Evolutionary conservation across 2,797 vertebrate genomes (phyloP).

Genomic region (Oryzias sinensis): DNA sequence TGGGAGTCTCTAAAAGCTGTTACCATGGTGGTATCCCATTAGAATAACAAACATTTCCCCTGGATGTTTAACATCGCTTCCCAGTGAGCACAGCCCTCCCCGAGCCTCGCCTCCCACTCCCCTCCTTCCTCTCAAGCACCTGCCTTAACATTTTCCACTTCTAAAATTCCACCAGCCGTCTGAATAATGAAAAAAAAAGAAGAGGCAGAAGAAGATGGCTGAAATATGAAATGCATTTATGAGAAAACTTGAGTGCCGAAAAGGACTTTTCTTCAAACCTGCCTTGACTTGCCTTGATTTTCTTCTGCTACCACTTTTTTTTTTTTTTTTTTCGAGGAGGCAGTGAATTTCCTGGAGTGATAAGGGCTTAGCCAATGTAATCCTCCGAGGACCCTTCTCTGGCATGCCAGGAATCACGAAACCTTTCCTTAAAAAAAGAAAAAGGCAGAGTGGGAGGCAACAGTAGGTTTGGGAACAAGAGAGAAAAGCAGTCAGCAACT

Average conservation of each 20-base stretch:
- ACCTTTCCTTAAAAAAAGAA: constrained; percentile 63
- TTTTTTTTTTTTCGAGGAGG: constrained; percentile 73
- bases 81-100: constrained; percentile 69
- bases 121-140: constrained; percentile 67
- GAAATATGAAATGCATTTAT: constrained; percentile 74
- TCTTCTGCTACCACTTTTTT: constrained; percentile 72
- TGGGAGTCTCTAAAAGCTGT: constrained; percentile 76
- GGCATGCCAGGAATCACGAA: constrained; percentile 77
- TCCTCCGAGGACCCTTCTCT: constrained; percentile 78
- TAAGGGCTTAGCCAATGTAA: constrained; percentile 84
- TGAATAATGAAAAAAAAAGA: constrained; percentile 44
- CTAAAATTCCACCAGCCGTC: constrained; percentile 70
- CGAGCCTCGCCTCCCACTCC: constrained; percentile 37
- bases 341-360: constrained; percentile 83
- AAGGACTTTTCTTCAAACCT: constrained; percentile 74
- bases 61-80: constrained; percentile 79
- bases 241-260: constrained; percentile 71
- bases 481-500: constrained; percentile 53
- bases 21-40: constrained; percentile 79
- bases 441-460: constrained; percentile 42
- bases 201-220: constrained; percentile 28
- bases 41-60: constrained; percentile 82
- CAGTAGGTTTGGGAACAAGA: constrained; percentile 53
- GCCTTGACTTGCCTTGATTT: constrained; percentile 80
- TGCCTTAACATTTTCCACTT: constrained; percentile 79